A percentile compares a stretch with the other conserved stretches of the same genome.
These are phyloP conservation scores for Nipponia nippon DNA, from an alignment of 2,113 vertebrate species.

Conservation along the genomic window DNA sequence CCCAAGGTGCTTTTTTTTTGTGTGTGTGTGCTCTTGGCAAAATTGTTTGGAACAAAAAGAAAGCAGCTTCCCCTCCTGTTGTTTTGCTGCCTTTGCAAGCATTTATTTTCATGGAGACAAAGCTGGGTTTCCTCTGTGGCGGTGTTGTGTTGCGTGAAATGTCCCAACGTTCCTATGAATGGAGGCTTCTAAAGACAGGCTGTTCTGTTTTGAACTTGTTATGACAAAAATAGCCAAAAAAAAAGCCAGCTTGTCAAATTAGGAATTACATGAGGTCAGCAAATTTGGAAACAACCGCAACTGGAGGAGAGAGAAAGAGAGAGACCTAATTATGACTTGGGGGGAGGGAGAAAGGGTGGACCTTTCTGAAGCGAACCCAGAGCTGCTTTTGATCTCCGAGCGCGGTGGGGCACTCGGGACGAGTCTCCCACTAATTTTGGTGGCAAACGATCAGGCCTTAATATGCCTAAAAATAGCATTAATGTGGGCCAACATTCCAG, in stretches of 20 bases:
- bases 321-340: conserved; percentile 20
- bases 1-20: neutral
- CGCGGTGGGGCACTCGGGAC: neutral
- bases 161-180: neutral
- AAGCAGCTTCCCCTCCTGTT: conserved; percentile 55
- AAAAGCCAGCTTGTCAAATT: conserved; percentile 42
- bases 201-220: neutral
- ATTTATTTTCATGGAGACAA: conserved; percentile 34
- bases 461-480: neutral
- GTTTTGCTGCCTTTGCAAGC: conserved; percentile 42
- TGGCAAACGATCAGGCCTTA: neutral
- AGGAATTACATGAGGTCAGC: conserved; percentile 63
- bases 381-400: neutral
- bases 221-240: conserved; percentile 42
- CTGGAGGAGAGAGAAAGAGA: conserved; percentile 23
- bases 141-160: neutral
- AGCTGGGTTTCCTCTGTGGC: conserved; percentile 24
- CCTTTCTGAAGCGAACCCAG: neutral
- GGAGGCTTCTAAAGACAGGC: conserved; percentile 15
- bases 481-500: neutral
- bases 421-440: neutral
- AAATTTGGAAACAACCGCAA: conserved; percentile 32
- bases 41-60: conserved; percentile 33
- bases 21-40: neutral
- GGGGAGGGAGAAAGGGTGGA: neutral